phyloP scores from a whole-genome alignment of 1,140 invertebrate genomes.

The Galendromus occidentalis region DNA sequence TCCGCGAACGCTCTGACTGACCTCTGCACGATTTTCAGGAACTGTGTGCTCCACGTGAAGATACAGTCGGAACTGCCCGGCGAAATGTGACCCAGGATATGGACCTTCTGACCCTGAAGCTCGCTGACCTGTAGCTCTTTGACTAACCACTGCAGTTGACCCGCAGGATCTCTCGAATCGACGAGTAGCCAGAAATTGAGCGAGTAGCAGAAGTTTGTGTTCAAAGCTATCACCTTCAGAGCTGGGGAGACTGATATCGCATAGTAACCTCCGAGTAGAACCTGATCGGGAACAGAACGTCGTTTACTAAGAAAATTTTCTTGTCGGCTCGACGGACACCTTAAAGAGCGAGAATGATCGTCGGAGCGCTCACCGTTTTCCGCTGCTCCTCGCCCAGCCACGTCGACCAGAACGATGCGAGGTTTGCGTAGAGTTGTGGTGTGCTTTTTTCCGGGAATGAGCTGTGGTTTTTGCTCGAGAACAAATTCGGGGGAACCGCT shows the following conservation, averaged over 20 bases:
- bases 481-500: slow-evolving; percentile 37
- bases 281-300: background rate
- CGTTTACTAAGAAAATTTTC: too few relatives aligned
- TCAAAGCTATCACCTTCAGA: slow-evolving; percentile 12
- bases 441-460: background rate
- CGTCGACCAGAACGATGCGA: slow-evolving; percentile 61
- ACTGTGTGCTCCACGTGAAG: slow-evolving; percentile 36
- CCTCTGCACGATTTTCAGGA: slow-evolving; percentile 34
- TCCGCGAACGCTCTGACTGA: slow-evolving; percentile 20
- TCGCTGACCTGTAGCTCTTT: slow-evolving; percentile 36
- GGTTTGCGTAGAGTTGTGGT: slow-evolving; percentile 73
- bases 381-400: slow-evolving; percentile 70
- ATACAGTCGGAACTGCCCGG: slow-evolving; percentile 46
- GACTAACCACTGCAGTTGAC: slow-evolving; percentile 39
- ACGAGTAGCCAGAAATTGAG: slow-evolving; percentile 34
- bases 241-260: background rate
- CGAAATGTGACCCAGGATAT: slow-evolving; percentile 57
- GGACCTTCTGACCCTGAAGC: slow-evolving; percentile 35
- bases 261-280: background rate
- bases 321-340: too few relatives aligned
- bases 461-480: background rate
- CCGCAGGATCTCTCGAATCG: slow-evolving; percentile 39
- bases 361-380: slow-evolving; percentile 42
- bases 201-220: slow-evolving; percentile 13
- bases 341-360: too few relatives aligned